Evolutionary conservation across 2,113 vertebrate genomes (phyloP), one percentile per base, ranked within the genome.

Genomic region (Merops nubicus): DNA sequence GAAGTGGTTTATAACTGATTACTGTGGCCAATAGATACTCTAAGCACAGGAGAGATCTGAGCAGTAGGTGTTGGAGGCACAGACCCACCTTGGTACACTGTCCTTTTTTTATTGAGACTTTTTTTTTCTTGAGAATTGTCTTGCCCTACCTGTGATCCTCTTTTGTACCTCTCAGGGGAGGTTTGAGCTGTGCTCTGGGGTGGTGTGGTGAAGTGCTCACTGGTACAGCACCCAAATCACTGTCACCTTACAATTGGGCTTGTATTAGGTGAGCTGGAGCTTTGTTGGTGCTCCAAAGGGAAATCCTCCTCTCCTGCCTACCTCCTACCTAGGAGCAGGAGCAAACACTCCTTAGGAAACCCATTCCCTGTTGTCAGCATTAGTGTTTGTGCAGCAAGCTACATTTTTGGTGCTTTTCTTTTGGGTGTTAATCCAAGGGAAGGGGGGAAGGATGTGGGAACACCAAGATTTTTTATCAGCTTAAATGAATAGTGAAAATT

Each of bases 401-500:
- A 22, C 3, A 9, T 17, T 21, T 87, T 45, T 34, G 12, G 11
- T 34, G 74, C 57, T 67, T 64, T 65, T 51, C 19, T 88, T 83
- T 72, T 23, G 18, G 25, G 26, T 83, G 63, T 68, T 72, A 59
- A 60, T 88, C 63, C 29, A 65, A 64, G 80, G 28, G 23, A 72
- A 80, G 15, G 7, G 17, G 15, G 53, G 38, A 31, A 87, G 60
- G 26, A 29, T 50, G 16, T 42, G 36, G 26, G 26, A 67, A 50
- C 22, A 21, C 13, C 23, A 23, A 38, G 80, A 3, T 21, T 70
- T 83, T 62, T 93, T 17, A 47, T 86, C 62, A 80, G 15, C 43
- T 89, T 94, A 85, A 74, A 78, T 19, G 50, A 84, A 34, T n/a
- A 63, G 60, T 70, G 56, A 75, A 75, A 89, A 78, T 76, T 53